phyloP scores from a whole-genome alignment of 2,888 invertebrate species.

The Argyresthia goedartella region DNA sequence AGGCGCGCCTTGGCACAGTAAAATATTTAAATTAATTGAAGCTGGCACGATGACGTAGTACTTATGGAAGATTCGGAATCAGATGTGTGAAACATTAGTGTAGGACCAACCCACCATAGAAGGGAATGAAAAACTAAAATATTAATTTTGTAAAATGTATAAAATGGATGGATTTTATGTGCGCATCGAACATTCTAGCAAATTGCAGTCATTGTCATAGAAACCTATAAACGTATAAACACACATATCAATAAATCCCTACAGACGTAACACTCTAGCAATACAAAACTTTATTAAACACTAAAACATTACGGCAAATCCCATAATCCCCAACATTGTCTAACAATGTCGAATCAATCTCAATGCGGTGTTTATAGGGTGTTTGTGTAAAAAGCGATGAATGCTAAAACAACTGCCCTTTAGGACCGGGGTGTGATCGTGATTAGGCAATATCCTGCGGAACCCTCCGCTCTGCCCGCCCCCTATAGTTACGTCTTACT shows the following conservation, averaged over 20 bases:
- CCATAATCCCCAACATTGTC: conserved; percentile 35
- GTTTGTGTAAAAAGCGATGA: conserved; percentile 34
- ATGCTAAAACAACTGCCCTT: conserved; percentile 66
- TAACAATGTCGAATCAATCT: conserved; percentile 56
- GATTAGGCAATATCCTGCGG: conserved; percentile 66
- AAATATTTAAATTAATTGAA: too few relatives aligned
- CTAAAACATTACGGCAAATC: conserved; percentile 22
- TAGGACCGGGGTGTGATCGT: conserved; percentile 58
- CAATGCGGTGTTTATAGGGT: conserved; percentile 7
- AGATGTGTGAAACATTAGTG: too few relatives aligned
- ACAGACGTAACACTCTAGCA: neutral
- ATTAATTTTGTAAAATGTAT: too few relatives aligned
- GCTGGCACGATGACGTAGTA: too few relatives aligned
- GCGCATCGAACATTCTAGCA: too few relatives aligned
- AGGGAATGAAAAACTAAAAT: too few relatives aligned
- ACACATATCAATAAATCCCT: neutral
- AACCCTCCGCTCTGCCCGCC: conserved; percentile 43
- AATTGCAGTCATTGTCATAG: too few relatives aligned
- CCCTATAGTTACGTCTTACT: conserved; percentile 16
- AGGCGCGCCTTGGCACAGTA: too few relatives aligned
- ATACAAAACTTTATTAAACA: conserved; percentile 16
- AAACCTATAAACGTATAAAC: too few relatives aligned
- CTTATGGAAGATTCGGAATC: too few relatives aligned
- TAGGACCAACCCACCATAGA: too few relatives aligned
- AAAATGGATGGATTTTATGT: too few relatives aligned